These are phyloP conservation scores for Drosophila kurseongensis DNA, from an alignment of 1,140 invertebrate species.

Conservation along the genomic window DNA sequence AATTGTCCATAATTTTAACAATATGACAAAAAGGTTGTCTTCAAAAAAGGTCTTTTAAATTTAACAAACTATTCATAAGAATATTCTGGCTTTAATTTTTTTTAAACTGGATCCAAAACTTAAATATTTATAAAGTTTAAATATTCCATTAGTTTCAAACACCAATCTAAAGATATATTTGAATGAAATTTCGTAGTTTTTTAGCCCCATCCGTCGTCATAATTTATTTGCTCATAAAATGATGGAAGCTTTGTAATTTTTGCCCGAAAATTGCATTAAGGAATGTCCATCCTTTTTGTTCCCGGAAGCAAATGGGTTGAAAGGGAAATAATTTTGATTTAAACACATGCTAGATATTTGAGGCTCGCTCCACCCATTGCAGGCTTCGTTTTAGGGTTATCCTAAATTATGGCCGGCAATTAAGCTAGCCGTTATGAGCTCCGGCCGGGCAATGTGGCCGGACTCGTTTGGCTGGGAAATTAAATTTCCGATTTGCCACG, in stretches of 20 bases:
- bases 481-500: slow-evolving; percentile 80
- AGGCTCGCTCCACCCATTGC: neutral
- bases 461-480: slow-evolving; percentile 64
- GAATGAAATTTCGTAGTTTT: too few species aligned
- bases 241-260: neutral
- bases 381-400: slow-evolving; percentile 11
- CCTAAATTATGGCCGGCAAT: slow-evolving; percentile 77
- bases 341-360: slow-evolving; percentile 29
- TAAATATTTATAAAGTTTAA: too few species aligned
- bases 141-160: too few species aligned
- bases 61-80: too few species aligned
- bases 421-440: slow-evolving; percentile 75
- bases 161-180: too few species aligned
- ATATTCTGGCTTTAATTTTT: too few species aligned
- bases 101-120: too few species aligned
- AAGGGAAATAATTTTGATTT: slow-evolving; percentile 35
- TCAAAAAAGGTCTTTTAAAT: too few species aligned
- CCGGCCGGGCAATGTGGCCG: slow-evolving; percentile 42
- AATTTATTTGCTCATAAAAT: slow-evolving; percentile 13
- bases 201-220: neutral
- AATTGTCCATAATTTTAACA: too few species aligned
- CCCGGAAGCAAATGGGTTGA: slow-evolving; percentile 14
- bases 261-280: slow-evolving; percentile 11
- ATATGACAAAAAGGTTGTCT: too few species aligned
- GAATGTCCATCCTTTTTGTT: neutral